phyloP scores from a whole-genome alignment of 2,113 vertebrate genomes.

The Ia io region DNA sequence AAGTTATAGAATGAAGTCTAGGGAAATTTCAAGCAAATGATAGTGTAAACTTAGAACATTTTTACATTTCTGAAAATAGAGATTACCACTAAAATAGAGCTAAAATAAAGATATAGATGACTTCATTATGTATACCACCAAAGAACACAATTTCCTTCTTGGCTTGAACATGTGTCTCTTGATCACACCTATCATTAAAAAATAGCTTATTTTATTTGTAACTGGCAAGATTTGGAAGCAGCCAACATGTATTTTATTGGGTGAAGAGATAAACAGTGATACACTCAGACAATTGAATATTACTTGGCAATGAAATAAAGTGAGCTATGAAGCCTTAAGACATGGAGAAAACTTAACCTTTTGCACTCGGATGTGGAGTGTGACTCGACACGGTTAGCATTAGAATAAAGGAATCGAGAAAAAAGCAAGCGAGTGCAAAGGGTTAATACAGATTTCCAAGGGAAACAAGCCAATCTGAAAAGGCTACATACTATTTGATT shows the following conservation, averaged over 20 bases:
- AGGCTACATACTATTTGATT: neutral
- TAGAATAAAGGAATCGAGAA: too few relatives aligned
- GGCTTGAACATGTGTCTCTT: neutral
- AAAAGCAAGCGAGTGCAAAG: too few relatives aligned
- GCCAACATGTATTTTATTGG: neutral
- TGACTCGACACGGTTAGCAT: too few relatives aligned
- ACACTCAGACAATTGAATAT: neutral
- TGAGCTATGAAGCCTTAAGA: neutral
- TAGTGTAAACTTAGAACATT: neutral
- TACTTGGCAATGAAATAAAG: neutral
- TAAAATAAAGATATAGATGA: neutral
- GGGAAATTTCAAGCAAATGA: neutral
- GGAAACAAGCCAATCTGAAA: neutral
- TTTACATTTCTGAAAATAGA: neutral
- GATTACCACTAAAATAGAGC: neutral
- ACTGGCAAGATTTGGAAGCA: neutral
- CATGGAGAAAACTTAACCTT: neutral
- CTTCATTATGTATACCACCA: neutral
- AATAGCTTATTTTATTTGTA: neutral
- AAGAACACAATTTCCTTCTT: neutral
- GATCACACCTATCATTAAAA: neutral
- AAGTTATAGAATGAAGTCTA: neutral
- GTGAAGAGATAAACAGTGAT: neutral
- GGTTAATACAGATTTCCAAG: neutral
- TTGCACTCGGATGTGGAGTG: too few relatives aligned